Conservation (phyloP, 2,797 vertebrate species). For the Cheirogaleus major region DNA sequence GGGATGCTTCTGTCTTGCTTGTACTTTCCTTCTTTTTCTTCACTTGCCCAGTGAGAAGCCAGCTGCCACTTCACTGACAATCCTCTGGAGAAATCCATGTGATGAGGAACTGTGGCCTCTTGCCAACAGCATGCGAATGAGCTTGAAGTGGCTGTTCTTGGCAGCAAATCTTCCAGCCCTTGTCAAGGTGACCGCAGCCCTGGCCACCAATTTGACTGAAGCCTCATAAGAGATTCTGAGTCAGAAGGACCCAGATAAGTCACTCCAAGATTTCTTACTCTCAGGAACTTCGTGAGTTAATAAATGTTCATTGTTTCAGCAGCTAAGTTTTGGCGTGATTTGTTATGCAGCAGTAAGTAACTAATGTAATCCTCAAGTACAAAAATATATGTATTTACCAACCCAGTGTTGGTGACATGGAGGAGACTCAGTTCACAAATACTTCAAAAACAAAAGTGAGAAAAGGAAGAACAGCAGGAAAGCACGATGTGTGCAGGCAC, state of each 20-base stretch:
- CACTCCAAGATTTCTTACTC: background rate
- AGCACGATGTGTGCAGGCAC: background rate
- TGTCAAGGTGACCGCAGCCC: background rate
- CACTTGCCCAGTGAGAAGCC: background rate
- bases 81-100: too few species aligned
- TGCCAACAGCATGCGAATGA: background rate
- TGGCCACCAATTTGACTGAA: background rate
- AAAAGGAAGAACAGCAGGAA: background rate
- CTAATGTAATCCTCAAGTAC: background rate
- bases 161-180: background rate
- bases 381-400: background rate
- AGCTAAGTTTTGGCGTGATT: background rate
- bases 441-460: background rate
- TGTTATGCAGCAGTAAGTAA: background rate
- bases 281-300: background rate
- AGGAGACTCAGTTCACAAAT: background rate
- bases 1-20: background rate
- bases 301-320: background rate
- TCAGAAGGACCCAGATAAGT: background rate
- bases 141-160: too few species aligned
- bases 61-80: background rate
- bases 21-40: background rate
- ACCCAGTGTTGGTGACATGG: background rate
- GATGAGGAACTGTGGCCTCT: background rate
- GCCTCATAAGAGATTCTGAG: background rate